These are phyloP conservation scores for Blera fallax DNA, from an alignment of 2,888 invertebrate species.

Conservation along the genomic window DNA sequence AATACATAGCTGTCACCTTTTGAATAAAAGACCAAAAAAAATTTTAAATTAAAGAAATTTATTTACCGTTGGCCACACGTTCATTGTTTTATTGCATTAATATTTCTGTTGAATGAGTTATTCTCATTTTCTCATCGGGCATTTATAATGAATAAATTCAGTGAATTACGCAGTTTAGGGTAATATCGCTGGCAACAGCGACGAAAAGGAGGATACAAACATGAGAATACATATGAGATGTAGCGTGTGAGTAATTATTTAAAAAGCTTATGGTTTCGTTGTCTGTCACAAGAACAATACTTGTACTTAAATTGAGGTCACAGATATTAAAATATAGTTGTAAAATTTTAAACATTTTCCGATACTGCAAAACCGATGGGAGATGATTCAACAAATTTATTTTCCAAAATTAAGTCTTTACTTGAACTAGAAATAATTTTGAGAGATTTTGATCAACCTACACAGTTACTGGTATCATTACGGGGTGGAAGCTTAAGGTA, in stretches of 20 bases:
- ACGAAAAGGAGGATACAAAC: background rate
- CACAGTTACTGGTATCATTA: too few relatives aligned
- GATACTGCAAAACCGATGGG: too few relatives aligned
- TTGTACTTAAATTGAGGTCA: background rate
- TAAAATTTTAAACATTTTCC: too few relatives aligned
- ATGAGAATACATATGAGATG: conserved; percentile 10
- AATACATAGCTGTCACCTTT: background rate
- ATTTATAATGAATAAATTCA: conserved; percentile 2
- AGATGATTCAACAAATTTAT: too few relatives aligned
- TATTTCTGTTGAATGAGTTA: conserved; percentile 11
- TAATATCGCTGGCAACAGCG: background rate
- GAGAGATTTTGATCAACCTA: too few relatives aligned
- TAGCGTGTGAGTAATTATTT: conserved; percentile 31
- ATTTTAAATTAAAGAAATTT: background rate
- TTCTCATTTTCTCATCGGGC: background rate
- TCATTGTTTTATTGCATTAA: conserved; percentile 25
- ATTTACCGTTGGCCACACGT: conserved; percentile 16
- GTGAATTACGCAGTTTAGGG: conserved; percentile 38
- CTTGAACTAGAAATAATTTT: too few relatives aligned
- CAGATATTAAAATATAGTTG: background rate
- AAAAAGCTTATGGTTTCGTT: background rate
- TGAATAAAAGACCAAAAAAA: background rate
- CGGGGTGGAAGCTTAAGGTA: too few relatives aligned
- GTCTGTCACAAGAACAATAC: background rate
- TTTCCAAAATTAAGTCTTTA: too few relatives aligned